Conservation (phyloP, 2,113 vertebrate species). For the Strix uralensis region DNA sequence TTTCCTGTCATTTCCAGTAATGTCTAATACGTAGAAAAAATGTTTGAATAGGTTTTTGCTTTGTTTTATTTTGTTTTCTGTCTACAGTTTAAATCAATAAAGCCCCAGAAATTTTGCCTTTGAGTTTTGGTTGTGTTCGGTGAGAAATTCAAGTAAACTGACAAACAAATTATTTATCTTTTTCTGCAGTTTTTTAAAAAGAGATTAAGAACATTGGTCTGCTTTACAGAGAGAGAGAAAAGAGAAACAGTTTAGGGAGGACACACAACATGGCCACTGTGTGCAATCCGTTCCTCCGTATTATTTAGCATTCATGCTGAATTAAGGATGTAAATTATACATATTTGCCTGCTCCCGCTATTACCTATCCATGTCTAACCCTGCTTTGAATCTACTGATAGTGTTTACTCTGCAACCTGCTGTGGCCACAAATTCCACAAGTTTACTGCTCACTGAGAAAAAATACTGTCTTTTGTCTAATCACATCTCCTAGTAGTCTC, state of each 20-base stretch:
- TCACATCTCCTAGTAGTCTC: neutral
- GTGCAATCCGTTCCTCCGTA: neutral
- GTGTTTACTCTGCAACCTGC: neutral
- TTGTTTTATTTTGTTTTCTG: neutral
- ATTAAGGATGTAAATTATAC: neutral
- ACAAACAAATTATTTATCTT: neutral
- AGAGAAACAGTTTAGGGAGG: neutral
- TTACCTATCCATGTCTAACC: neutral
- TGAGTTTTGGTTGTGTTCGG: neutral
- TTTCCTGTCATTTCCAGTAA: constrained; percentile 15
- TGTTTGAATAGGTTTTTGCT: neutral
- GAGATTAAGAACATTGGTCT: neutral
- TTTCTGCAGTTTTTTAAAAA: neutral
- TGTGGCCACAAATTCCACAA: neutral
- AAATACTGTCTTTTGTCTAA: neutral
- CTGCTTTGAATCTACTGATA: neutral
- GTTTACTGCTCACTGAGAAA: neutral
- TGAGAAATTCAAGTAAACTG: neutral
- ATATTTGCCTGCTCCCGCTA: fast-evolving
- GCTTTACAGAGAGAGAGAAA: neutral
- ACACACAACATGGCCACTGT: fast-evolving
- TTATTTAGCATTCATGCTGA: neutral
- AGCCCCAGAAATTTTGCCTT: neutral
- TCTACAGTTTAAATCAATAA: neutral
- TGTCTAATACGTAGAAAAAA: neutral